Evolutionary conservation across 1,140 invertebrate genomes (phyloP), one percentile per base, ranked within the genome.

Genomic region (Bicyclus anynana): DNA sequence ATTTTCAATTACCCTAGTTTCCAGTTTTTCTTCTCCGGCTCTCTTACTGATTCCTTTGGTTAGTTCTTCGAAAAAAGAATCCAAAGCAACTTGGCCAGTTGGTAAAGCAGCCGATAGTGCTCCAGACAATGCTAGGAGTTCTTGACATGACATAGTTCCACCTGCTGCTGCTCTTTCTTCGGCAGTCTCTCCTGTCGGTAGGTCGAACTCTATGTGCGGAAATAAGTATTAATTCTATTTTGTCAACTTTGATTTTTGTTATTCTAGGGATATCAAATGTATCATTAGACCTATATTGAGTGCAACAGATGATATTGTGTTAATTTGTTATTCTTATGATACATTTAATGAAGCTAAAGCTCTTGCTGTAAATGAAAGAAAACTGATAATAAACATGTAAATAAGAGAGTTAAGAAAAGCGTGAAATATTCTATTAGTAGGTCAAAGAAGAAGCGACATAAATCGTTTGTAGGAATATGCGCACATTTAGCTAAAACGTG

Each of bases 71-170:
- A 96, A 93, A 79, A 96, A 94, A 1, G 94, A 94, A 67, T 95
- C 94, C 16, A 96, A 84, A 3, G 94, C 94, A 23, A 95, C 92
- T 87, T 96, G 95, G 33, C 95, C 95, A 5, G 97, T 97, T 14
- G 97, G 97, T 56, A 98, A 83, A 1, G 96, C 95, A 0, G 97
- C 96, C 67, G 95, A 96, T 20, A 98, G 92, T 7, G 96, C 96
- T 37, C 97, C 96, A 42, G 95, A 95, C 20, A 98, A 90, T 23
- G 96, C 96, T 37, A 98, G 90, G 1, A 98, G 90, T 89, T 98
- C 97, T 84, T 97, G 96, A 87, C 96, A 97, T 1, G 96, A 97
- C 92, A 97, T 94, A 7, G 92, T 92, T 14, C 89, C 86, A 20
- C 81, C 85, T 0, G 82, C 80, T 0, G 80, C 85, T 0, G 87